These are phyloP conservation scores for Elegia similella DNA, from an alignment of 2,888 invertebrate genomes.

Conservation along the genomic window DNA sequence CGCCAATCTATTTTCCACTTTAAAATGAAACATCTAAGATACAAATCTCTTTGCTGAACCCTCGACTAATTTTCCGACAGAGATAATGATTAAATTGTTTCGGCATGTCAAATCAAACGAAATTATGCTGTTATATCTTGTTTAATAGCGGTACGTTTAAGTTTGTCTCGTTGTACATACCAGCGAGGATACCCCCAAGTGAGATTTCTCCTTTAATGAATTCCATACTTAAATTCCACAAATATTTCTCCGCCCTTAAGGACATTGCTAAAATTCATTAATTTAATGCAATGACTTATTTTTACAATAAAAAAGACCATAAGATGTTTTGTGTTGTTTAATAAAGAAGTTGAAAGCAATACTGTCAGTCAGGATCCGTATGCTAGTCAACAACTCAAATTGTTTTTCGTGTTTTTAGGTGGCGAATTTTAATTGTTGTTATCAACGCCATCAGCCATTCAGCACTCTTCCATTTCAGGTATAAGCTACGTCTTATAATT, in stretches of 20 bases:
- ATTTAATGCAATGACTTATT: too few relatives aligned
- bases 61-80: slow-evolving; percentile 60
- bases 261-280: neutral
- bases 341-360: too few relatives aligned
- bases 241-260: slow-evolving; percentile 33
- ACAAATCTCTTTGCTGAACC: slow-evolving; percentile 30
- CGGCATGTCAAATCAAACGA: slow-evolving; percentile 81
- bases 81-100: slow-evolving; percentile 81
- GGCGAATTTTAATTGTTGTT: too few relatives aligned
- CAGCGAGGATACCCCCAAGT: slow-evolving; percentile 56
- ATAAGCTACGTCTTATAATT: too few relatives aligned
- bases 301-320: too few relatives aligned
- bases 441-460: too few relatives aligned
- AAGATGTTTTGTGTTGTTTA: too few relatives aligned
- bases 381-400: too few relatives aligned
- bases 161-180: slow-evolving; percentile 59
- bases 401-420: too few relatives aligned
- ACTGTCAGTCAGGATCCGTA: too few relatives aligned
- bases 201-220: slow-evolving; percentile 62
- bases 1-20: slow-evolving; percentile 38
- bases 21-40: slow-evolving; percentile 35
- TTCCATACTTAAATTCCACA: slow-evolving; percentile 30
- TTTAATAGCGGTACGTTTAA: slow-evolving; percentile 72
- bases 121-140: slow-evolving; percentile 81
- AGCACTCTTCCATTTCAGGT: too few relatives aligned